These are phyloP conservation scores for Chironomus striatipennis DNA, from an alignment of 1,140 invertebrate species.

Conservation along the genomic window DNA sequence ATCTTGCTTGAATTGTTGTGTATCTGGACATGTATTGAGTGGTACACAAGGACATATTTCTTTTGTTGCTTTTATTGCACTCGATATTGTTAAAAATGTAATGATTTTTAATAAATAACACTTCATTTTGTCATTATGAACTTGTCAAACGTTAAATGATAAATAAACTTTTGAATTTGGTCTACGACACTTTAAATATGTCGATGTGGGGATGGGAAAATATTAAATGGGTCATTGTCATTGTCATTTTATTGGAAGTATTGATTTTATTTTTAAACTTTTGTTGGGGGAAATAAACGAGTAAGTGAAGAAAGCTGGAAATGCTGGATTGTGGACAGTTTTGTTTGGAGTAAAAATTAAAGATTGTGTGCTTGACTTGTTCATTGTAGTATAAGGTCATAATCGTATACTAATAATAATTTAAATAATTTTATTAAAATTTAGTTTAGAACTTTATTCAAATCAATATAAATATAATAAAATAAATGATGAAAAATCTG, in stretches of 20 bases:
- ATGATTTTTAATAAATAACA: neutral
- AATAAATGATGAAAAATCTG: too few relatives aligned
- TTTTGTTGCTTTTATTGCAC: neutral
- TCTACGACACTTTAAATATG: neutral
- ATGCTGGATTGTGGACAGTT: too few relatives aligned
- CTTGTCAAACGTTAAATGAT: constrained; percentile 7
- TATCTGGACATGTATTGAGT: neutral
- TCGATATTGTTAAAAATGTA: neutral
- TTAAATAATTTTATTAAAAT: too few relatives aligned
- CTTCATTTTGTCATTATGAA: constrained; percentile 7
- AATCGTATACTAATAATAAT: too few relatives aligned
- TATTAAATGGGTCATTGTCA: constrained; percentile 1
- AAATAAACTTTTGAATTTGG: neutral
- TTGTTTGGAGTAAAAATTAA: too few relatives aligned
- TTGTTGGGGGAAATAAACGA: too few relatives aligned
- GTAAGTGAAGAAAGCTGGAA: too few relatives aligned
- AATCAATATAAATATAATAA: too few relatives aligned
- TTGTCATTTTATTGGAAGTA: neutral
- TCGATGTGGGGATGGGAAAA: neutral
- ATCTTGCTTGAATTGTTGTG: neutral
- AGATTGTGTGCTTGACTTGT: too few relatives aligned
- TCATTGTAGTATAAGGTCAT: too few relatives aligned
- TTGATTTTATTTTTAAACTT: too few relatives aligned
- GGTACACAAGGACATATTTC: constrained; percentile 7
- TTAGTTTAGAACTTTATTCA: too few relatives aligned